Base-by-base conservation (phyloP, 2,797 vertebrate genomes). In the Siniperca undulata region DNA sequence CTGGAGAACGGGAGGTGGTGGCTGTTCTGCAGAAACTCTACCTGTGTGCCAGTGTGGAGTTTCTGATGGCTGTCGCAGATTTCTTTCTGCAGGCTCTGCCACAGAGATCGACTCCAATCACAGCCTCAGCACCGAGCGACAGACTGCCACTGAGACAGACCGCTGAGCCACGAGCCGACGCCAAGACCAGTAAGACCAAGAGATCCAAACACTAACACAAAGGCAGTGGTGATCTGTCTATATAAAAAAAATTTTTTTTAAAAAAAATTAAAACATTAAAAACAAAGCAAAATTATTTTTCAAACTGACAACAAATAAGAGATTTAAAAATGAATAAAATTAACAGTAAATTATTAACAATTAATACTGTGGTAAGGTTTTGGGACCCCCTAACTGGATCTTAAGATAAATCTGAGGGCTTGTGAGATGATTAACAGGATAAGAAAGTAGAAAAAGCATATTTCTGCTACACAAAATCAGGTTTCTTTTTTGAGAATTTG, bases 11-110 rank as follows among this genome's bases (percentile, higher is more conserved):
- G 38, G 95, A 94, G 7, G 88, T 99, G 12, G 87, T 96, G 67
- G 95, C 97, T 0, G 87, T 98, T 44, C 93, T 99, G 62, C 97
- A 98, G 90, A 98, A 97, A n/a, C 95, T 99, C 0, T 97, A 97
- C 36, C 48, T 99, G 20, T 99, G 98, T 77, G 98, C 97, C 78
- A 99, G 99, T 24, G 95, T 99, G 91, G 99, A 99, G 91, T 99
- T 99, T 76, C 93, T 99, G 64, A 94, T 98, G 96, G 94, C 97
- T 0, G 97, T 99, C 16, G 97, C 95, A 1, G 97, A 99, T 52
- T 99, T 99, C 94, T 99, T 99, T 86, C 87, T 99, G 78, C 96
- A 97, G 88, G 97, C 98, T 38, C n/a, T 98, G 92, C 96, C 97
- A 0, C 94, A 95, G 71, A 93, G 74, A 60, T 78, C 95, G 0